Percentiles rank a stretch among this genome's conserved stretches.
Conservation (phyloP, 1,140 invertebrate species). For the Metopolophium dirhodum region DNA sequence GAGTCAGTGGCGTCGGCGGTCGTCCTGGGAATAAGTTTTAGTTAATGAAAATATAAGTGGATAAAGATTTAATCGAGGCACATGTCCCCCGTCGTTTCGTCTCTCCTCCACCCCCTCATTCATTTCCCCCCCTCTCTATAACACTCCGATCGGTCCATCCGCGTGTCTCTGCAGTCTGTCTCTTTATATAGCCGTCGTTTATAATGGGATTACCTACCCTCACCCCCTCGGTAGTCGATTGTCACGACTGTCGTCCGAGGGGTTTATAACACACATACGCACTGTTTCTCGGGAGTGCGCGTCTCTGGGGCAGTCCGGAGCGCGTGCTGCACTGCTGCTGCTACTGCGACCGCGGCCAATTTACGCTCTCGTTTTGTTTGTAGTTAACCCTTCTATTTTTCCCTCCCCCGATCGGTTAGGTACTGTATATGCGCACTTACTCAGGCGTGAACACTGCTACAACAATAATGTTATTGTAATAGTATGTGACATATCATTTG, state of each 20-base stretch:
- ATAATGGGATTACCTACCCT: conserved; percentile 37
- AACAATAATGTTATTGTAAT: neutral
- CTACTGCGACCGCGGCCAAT: neutral
- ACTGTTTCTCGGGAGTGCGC: neutral
- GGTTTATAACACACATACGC: neutral
- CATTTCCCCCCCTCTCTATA: neutral
- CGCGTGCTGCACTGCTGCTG: neutral
- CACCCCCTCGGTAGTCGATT: conserved; percentile 3
- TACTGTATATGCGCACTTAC: neutral
- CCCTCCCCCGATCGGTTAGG: neutral
- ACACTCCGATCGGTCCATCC: neutral
- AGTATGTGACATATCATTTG: neutral
- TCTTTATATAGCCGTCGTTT: neutral
- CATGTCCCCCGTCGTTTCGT: conserved; percentile 19
- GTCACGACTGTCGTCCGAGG: conserved; percentile 25
- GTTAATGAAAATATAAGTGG: conserved; percentile 58
- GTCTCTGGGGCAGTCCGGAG: neutral
- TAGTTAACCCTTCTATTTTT: conserved; percentile 3
- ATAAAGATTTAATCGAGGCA: conserved; percentile 56
- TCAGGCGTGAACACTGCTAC: neutral
- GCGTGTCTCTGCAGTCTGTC: neutral
- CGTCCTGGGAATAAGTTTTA: conserved; percentile 56
- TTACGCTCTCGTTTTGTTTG: neutral
- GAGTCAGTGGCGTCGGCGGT: neutral
- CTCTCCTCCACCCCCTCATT: neutral